phyloP scores from a whole-genome alignment of 2,888 invertebrate genomes.

The Diplolepis rosae region DNA sequence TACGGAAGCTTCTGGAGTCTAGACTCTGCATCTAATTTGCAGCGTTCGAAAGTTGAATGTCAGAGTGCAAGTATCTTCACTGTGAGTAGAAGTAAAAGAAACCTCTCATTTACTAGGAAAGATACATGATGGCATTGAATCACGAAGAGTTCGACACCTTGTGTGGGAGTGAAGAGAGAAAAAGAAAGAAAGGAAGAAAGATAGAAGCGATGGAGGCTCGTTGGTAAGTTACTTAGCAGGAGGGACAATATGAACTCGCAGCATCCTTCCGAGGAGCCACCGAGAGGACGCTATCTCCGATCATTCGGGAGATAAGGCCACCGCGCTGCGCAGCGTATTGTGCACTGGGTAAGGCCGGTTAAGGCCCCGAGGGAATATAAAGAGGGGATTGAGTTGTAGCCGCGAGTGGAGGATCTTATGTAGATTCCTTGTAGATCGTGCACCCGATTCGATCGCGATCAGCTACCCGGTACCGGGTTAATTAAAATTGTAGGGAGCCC shows the following conservation, averaged over 20 bases:
- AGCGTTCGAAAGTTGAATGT: background rate
- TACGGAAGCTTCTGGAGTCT: background rate
- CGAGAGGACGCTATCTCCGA: conserved; percentile 68
- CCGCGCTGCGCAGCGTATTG: conserved; percentile 52
- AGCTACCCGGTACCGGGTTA: conserved; percentile 73
- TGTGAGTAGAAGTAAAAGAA: background rate
- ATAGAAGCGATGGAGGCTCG: conserved; percentile 11
- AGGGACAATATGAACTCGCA: conserved; percentile 68
- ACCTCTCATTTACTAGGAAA: background rate
- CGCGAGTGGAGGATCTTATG: conserved; percentile 74
- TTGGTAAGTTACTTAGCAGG: conserved; percentile 37
- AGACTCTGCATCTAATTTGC: background rate
- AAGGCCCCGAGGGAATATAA: conserved; percentile 59
- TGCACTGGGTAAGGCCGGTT: conserved; percentile 53
- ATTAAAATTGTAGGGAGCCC: conserved; percentile 71
- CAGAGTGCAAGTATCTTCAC: conserved; percentile 11
- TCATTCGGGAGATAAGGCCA: conserved; percentile 67
- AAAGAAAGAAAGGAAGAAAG: conserved; percentile 33
- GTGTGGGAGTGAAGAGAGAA: conserved; percentile 25
- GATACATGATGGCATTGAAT: conserved; percentile 13
- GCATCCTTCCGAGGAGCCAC: conserved; percentile 52
- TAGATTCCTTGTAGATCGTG: conserved; percentile 75
- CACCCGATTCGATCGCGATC: conserved; percentile 75
- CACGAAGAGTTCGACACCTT: conserved; percentile 8
- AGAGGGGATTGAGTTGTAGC: conserved; percentile 73